Base-by-base conservation (phyloP, 2,888 invertebrate species). In the Acrobasis suavella region DNA sequence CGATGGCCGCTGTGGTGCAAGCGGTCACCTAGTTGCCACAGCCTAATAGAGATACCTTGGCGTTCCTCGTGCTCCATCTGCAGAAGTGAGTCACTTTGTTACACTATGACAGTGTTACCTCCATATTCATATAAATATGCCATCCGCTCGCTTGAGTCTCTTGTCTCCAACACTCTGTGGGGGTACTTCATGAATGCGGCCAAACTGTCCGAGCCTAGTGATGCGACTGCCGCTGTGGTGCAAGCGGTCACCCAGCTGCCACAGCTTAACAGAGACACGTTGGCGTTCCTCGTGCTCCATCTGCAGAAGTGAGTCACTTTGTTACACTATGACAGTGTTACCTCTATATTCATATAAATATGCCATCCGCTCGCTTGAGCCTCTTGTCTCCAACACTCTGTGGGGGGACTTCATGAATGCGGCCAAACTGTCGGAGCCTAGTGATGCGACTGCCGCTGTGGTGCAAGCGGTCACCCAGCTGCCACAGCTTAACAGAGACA, bases 21-120 rank as follows among this genome's bases (percentile, higher is more conserved):
- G 96, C 96, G 0, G 95, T 99, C 71, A 94, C 95, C 22, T 95
- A 96, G 70, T 92, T 99, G 74, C 99, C 99, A 10, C 96, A 95
- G 75, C 96, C 99, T 0, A 99, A 99, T 87, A 93, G 98, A 15
- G 99, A 99, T 83, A 98, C 99, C 0, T 93, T 99, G 62, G 98
- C 99, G 0, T 99, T 96, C 89, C 89, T 99, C 12, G 94, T 98
- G 72, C 91, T 98, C 65, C 99, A 99, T 88, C 93, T 99, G 72
- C 97, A 98, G 85, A 94, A 93, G 96, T 96, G 75, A 78, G 80
- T 76, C 12, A 7, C 9, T 61, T 60, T 55, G 14, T 10, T 37
- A 58, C 39, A 2, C 17, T 38, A 15, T 55, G 39, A 62, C 17
- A n/a, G n/a, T n/a, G n/a, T n/a, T n/a, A n/a, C n/a, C n/a, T n/a